Evolutionary conservation across 2,888 invertebrate genomes (phyloP), one percentile per base, ranked within the genome.

Genomic region (Onthophagus sagittarius): DNA sequence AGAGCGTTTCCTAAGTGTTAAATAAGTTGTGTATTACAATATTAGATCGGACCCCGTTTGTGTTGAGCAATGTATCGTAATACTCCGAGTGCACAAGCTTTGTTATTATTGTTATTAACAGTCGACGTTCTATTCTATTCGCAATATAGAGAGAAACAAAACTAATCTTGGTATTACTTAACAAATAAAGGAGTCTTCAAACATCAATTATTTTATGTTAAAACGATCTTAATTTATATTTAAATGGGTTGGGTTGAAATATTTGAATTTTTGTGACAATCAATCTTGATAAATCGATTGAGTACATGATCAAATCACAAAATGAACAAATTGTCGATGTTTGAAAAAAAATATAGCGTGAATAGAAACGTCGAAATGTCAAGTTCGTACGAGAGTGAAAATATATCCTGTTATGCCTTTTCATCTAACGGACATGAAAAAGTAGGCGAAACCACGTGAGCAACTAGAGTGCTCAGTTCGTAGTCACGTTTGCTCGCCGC

Each of bases 1-100:
- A 74, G 69, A 69, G 74, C 74, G 77, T 78, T 78, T 78, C 78
- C 75, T 77, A 78, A 78, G 76, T 78, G 77, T 78, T 78, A 76
- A 77, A 78, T 53, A 53, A 53, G 39, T 53, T 53, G 39, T 53
- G 39, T 53, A 53, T 53, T 53, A 53, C 39, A 53, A 53, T 53
- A 53, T 53, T 53, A 53, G 39, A 53, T 53, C 39, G 39, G 9
- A 11, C 39, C 23, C 39, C 39, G 39, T 53, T 53, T 11, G 39
- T 11, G 39, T 53, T 53, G 39, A 11, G 39, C 39, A 53, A 53
- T 11, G 39, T 53, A 53, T 53, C 39, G 39, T 53, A 53, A 53
- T 53, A 53, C 39, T 53, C 39, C 39, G 9, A 53, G 39, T 53
- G 39, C 39, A 53, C 23, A 11, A 53, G 39, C 39, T 7, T 53